These are phyloP conservation scores for Nanorana parkeri DNA, from an alignment of 2,113 vertebrate species.

Conservation along the genomic window DNA sequence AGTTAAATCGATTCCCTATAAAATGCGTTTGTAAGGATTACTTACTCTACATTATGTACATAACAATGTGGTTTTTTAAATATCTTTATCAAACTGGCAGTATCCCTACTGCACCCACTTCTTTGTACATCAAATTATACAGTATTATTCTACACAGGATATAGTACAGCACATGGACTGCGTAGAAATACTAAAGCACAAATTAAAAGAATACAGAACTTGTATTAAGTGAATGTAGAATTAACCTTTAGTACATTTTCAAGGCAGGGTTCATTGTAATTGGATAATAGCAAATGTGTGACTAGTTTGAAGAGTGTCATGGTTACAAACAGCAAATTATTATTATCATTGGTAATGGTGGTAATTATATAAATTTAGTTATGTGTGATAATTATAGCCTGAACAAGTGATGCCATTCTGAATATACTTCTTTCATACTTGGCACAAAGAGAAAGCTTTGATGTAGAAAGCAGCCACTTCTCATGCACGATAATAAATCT, in stretches of 20 bases:
- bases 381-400: constrained; percentile 55
- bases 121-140: too few species aligned
- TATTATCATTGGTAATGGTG: constrained; percentile 53
- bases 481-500: background rate
- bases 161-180: too few species aligned
- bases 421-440: constrained; percentile 46
- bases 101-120: too few species aligned
- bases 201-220: background rate
- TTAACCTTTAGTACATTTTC: constrained; percentile 36
- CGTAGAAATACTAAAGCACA: background rate
- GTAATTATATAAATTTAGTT: constrained; percentile 56
- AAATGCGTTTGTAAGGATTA: too few species aligned
- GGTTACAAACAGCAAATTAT: constrained; percentile 48
- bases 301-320: constrained; percentile 33
- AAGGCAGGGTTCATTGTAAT: constrained; percentile 47
- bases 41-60: too few species aligned
- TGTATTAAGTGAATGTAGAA: constrained; percentile 20
- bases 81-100: too few species aligned
- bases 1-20: too few species aligned
- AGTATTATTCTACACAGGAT: too few species aligned
- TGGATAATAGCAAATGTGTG: constrained; percentile 43
- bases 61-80: too few species aligned
- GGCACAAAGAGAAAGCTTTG: constrained; percentile 28
- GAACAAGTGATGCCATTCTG: constrained; percentile 47
- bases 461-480: constrained; percentile 19